Conservation (phyloP, 2,888 invertebrate species). For the Acanthosepion esculentum region DNA sequence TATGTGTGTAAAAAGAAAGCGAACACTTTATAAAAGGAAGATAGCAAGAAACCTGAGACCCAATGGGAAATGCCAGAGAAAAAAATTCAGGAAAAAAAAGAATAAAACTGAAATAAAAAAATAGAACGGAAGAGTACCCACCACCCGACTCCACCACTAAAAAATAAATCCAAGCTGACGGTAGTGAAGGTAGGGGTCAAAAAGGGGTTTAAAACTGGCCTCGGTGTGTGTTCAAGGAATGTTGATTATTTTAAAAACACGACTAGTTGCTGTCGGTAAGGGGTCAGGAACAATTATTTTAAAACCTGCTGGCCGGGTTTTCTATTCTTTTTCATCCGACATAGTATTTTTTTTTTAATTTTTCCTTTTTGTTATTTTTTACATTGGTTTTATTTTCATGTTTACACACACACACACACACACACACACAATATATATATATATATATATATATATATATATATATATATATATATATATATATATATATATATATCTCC, state of each 20-base stretch:
- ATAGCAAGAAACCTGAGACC: background rate
- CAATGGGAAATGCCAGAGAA: constrained; percentile 1
- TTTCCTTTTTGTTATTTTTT: background rate
- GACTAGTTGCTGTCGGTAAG: constrained; percentile 9
- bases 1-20: background rate
- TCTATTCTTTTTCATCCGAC: background rate
- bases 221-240: background rate
- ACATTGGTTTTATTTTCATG: too few relatives aligned
- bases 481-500: too few relatives aligned
- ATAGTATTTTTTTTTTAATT: too few relatives aligned
- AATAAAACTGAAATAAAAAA: background rate
- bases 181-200: background rate
- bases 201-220: background rate
- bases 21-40: background rate
- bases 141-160: background rate
- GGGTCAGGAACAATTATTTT: constrained; percentile 33
- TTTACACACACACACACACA: too few relatives aligned
- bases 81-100: background rate
- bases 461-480: too few relatives aligned
- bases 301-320: constrained; percentile 9
- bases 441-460: too few relatives aligned
- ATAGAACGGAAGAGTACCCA: background rate
- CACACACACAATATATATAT: too few relatives aligned
- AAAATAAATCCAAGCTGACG: background rate
- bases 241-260: constrained; percentile 33